Conservation (phyloP, 2,113 vertebrate genomes). For the Eolophus roseicapilla region DNA sequence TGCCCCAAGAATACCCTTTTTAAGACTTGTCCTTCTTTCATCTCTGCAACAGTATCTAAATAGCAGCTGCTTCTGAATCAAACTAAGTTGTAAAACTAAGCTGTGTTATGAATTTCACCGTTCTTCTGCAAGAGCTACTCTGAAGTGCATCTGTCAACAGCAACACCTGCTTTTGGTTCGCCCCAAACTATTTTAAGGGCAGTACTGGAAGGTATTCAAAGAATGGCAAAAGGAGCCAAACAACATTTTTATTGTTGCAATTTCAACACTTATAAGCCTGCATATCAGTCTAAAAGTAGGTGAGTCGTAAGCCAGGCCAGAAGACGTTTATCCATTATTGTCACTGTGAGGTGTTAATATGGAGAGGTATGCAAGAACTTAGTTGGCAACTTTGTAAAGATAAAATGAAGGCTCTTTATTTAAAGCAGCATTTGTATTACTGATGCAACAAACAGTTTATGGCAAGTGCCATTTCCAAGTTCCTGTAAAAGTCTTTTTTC, state of each 20-base stretch:
- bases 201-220: slow-evolving; percentile 9
- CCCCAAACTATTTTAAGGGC: slow-evolving; percentile 2
- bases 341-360: not conserved
- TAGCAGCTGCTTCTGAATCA: not conserved
- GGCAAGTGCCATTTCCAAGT: not conserved
- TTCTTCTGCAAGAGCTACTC: not conserved
- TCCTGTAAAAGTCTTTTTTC: not conserved
- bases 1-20: not conserved
- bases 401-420: not conserved
- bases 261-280: not conserved
- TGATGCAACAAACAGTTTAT: not conserved
- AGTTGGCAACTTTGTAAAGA: not conserved
- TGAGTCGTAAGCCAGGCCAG: slow-evolving; percentile 21
- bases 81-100: not conserved
- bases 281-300: not conserved
- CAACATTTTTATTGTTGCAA: not conserved
- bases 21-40: not conserved
- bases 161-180: not conserved
- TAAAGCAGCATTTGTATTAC: not conserved
- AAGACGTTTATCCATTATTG: not conserved
- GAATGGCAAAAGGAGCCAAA: slow-evolving; percentile 23
- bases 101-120: not conserved
- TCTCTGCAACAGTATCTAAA: not conserved
- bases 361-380: not conserved
- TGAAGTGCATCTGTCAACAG: not conserved